phyloP scores from a whole-genome alignment of 1,140 invertebrate genomes.

The Penaeus japonicus region DNA sequence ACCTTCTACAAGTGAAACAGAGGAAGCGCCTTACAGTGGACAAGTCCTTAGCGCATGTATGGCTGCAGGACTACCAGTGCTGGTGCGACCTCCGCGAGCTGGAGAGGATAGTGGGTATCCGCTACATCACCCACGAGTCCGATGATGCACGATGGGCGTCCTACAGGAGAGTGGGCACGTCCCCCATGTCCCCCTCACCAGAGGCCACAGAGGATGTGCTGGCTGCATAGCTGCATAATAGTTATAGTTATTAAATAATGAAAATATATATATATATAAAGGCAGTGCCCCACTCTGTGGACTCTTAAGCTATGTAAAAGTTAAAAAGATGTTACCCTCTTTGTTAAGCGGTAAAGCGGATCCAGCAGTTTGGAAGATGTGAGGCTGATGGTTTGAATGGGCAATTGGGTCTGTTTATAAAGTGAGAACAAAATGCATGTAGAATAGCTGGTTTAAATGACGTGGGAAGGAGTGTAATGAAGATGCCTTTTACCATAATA shows the following conservation, averaged over 20 bases:
- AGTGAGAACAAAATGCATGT: no score
- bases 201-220: conserved; percentile 15
- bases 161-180: conserved; percentile 63
- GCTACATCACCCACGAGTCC: conserved; percentile 95
- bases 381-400: no score
- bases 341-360: no score
- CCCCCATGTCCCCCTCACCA: conserved; percentile 2
- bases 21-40: conserved; percentile 96
- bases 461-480: no score
- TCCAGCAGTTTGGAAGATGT: no score
- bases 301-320: not conserved
- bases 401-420: no score
- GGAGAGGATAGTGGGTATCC: conserved; percentile 80
- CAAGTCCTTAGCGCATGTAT: conserved; percentile 92
- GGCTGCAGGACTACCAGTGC: conserved; percentile 96
- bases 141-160: conserved; percentile 91
- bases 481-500: no score
- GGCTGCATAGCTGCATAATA: conserved; percentile 9
- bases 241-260: not conserved
- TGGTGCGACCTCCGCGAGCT: conserved; percentile 93
- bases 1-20: conserved; percentile 98
- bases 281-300: not conserved
- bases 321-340: no score
- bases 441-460: no score
- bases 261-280: conserved; percentile 8